Conservation (phyloP, 2,888 invertebrate species). For the Thymelicus sylvestris region DNA sequence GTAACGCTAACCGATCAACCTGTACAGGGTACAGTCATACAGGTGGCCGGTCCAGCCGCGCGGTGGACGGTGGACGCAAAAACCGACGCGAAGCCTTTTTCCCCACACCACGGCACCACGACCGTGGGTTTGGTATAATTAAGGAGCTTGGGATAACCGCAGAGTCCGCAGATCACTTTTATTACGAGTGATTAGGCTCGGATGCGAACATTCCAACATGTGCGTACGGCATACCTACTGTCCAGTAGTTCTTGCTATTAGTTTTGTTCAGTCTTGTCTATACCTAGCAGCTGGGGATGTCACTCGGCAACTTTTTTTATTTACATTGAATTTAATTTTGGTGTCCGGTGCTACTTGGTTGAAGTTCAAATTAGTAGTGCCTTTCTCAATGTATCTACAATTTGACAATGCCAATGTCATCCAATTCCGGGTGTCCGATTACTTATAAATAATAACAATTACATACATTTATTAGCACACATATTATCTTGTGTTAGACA, state of each 20-base stretch:
- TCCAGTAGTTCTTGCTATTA: constrained; percentile 23
- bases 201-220: constrained; percentile 53
- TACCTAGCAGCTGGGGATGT: not conserved
- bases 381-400: no score
- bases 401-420: no score
- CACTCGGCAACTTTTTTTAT: not conserved
- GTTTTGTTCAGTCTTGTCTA: constrained; percentile 9
- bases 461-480: no score
- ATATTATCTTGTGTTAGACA: no score
- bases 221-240: constrained; percentile 41
- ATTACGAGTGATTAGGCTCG: constrained; percentile 63
- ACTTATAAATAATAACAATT: no score
- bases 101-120: constrained; percentile 11
- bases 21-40: constrained; percentile 33
- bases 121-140: constrained; percentile 27
- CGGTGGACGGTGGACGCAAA: constrained; percentile 15
- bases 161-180: constrained; percentile 54
- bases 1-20: constrained; percentile 20
- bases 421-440: no score
- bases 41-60: constrained; percentile 24
- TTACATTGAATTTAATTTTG: not conserved
- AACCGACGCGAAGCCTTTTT: constrained; percentile 28
- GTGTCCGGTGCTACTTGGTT: no score
- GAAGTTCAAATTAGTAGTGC: no score
- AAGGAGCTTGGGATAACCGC: constrained; percentile 35